Evolutionary conservation across 2,888 invertebrate genomes (phyloP).

Genomic region (Drosophila koepferae): DNA sequence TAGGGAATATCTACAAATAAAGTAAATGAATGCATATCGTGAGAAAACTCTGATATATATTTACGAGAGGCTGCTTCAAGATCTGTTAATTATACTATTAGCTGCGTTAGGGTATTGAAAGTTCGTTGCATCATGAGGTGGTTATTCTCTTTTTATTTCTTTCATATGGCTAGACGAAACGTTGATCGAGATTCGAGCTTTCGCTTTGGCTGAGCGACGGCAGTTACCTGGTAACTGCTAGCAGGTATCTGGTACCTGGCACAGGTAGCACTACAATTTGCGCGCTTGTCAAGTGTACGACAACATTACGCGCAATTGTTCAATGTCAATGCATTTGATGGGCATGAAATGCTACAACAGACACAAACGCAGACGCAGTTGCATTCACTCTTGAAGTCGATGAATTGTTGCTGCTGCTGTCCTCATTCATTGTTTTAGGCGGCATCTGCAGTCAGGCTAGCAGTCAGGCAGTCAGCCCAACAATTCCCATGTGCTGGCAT

Average conservation of each 20-base stretch:
- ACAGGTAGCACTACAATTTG: slow-evolving; percentile 76
- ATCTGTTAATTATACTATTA: too few relatives aligned
- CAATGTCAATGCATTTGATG: slow-evolving; percentile 81
- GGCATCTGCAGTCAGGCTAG: slow-evolving; percentile 37
- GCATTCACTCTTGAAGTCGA: slow-evolving; percentile 20
- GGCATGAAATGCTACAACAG: slow-evolving; percentile 72
- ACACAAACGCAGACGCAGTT: slow-evolving; percentile 6
- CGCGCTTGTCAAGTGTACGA: slow-evolving; percentile 81
- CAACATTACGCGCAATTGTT: slow-evolving; percentile 82
- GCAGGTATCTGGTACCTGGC: slow-evolving; percentile 45
- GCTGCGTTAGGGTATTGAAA: slow-evolving; percentile 23
- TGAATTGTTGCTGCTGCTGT: slow-evolving; percentile 41
- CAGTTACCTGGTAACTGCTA: slow-evolving; percentile 30
- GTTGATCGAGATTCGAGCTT: slow-evolving; percentile 70
- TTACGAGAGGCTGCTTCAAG: too few relatives aligned
- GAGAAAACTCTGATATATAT: not conserved
- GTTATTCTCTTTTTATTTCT: not conserved
- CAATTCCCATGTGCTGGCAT: slow-evolving; percentile 80
- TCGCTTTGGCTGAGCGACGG: slow-evolving; percentile 54
- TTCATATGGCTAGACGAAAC: slow-evolving; percentile 66
- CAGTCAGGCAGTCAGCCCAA: slow-evolving; percentile 31
- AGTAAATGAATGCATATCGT: not conserved
- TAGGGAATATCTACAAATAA: not conserved
- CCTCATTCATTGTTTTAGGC: slow-evolving; percentile 71
- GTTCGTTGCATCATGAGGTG: not conserved